Evolutionary conservation across 1,140 invertebrate genomes (phyloP).

Genomic region (Drosophila novamexicana): DNA sequence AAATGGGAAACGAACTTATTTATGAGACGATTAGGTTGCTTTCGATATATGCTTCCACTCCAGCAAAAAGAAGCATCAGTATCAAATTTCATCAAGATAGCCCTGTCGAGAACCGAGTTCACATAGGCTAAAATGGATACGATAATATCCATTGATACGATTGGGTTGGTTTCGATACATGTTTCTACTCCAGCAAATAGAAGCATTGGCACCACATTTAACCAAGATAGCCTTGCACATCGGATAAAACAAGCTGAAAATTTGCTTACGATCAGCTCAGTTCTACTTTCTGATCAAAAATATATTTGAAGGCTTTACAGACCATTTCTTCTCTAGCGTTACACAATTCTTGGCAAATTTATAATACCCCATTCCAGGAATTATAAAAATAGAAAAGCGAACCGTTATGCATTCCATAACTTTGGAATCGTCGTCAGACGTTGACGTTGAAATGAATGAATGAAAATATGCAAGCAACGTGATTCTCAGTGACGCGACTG

Average conservation of each 20-base stretch:
- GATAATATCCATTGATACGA: too few species aligned
- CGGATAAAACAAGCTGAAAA: too few species aligned
- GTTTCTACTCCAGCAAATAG: too few species aligned
- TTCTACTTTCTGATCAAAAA: neutral
- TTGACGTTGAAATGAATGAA: slow-evolving; percentile 77
- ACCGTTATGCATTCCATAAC: slow-evolving; percentile 81
- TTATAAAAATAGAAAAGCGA: neutral
- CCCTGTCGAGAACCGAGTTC: neutral
- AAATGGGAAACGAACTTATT: too few species aligned
- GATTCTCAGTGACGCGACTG: slow-evolving; percentile 56
- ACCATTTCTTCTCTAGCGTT: neutral
- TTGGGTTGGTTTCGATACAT: too few species aligned
- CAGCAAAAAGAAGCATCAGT: neutral
- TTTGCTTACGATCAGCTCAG: neutral
- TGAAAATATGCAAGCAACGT: slow-evolving; percentile 81
- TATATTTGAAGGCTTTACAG: neutral
- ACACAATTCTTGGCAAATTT: neutral
- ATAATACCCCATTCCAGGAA: neutral
- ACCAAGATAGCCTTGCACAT: neutral
- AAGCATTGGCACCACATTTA: too few species aligned
- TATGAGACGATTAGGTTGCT: too few species aligned
- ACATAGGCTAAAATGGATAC: neutral
- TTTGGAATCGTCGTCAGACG: slow-evolving; percentile 73
- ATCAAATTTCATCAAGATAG: neutral
- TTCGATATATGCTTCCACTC: too few species aligned